These are phyloP conservation scores for Diachrysia chrysitis DNA, from an alignment of 2,888 invertebrate species.

Conservation along the genomic window DNA sequence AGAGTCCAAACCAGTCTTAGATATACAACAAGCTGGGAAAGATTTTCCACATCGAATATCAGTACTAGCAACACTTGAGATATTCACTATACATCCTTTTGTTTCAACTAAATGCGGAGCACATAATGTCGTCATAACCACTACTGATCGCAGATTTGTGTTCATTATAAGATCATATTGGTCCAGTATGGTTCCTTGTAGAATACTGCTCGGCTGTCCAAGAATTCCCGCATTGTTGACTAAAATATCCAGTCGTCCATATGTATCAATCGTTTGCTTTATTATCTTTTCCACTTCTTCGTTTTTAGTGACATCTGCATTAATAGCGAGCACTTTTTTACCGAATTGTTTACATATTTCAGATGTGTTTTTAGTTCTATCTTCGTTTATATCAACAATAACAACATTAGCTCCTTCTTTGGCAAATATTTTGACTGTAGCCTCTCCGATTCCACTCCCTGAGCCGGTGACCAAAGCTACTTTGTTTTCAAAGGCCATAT, in stretches of 20 bases:
- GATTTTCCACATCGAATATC: background rate
- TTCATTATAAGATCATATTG: constrained; percentile 52
- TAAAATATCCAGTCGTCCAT: background rate
- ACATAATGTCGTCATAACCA: constrained; percentile 63
- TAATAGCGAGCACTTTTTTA: background rate
- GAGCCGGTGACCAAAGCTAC: background rate
- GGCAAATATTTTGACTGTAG: background rate
- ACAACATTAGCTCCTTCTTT: background rate
- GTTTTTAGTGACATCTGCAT: background rate
- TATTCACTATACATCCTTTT: constrained; percentile 70
- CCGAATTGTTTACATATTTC: background rate
- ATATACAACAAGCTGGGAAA: constrained; percentile 19
- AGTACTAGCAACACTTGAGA: constrained; percentile 61
- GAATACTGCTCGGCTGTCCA: background rate
- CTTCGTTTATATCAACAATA: background rate
- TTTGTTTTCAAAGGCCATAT: background rate
- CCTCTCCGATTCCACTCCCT: background rate
- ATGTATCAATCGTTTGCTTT: background rate
- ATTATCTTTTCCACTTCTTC: background rate
- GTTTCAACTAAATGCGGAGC: constrained; percentile 62
- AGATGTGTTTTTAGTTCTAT: background rate
- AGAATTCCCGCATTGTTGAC: background rate
- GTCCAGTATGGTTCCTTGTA: background rate
- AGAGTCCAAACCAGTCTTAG: constrained; percentile 43
- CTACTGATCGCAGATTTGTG: constrained; percentile 64